Evolutionary conservation across 2,113 vertebrate genomes (phyloP).

Genomic region (Pteruthius melanotis): DNA sequence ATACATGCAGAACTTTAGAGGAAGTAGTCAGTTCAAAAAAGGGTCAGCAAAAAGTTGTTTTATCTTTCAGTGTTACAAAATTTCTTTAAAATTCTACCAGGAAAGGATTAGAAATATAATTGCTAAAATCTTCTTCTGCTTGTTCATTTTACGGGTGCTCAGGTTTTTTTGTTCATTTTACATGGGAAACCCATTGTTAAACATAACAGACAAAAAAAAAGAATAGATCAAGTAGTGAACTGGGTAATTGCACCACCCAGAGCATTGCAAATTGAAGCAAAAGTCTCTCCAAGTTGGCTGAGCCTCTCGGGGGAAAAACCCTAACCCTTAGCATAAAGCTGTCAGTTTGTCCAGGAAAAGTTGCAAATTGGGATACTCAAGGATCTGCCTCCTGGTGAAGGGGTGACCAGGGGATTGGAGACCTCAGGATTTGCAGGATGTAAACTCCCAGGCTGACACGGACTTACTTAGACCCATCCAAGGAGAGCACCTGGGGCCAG

Average conservation of each 20-base stretch:
- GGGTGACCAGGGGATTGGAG: neutral
- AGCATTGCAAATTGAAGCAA: neutral
- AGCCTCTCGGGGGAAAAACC: neutral
- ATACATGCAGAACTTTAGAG: neutral
- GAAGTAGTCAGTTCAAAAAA: neutral
- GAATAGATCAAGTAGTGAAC: neutral
- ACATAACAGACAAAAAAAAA: neutral
- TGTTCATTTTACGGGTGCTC: neutral
- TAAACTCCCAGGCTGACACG: neutral
- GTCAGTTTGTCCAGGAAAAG: neutral
- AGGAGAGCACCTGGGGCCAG: fast-evolving
- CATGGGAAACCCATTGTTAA: neutral
- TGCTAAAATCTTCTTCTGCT: neutral
- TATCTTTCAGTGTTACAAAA: neutral
- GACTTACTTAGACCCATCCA: neutral
- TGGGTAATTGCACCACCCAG: neutral
- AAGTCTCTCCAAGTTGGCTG: neutral
- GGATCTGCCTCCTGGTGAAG: neutral
- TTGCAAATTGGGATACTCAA: neutral
- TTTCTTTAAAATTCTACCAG: neutral
- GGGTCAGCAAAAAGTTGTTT: neutral
- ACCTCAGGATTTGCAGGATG: neutral
- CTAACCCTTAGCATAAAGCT: neutral
- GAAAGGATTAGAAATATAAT: neutral
- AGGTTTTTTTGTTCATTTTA: neutral